A percentile compares a stretch with the other conserved stretches of the same genome.
Evolutionary conservation across 2,113 vertebrate genomes (phyloP).

Genomic region (Agelaius tricolor): DNA sequence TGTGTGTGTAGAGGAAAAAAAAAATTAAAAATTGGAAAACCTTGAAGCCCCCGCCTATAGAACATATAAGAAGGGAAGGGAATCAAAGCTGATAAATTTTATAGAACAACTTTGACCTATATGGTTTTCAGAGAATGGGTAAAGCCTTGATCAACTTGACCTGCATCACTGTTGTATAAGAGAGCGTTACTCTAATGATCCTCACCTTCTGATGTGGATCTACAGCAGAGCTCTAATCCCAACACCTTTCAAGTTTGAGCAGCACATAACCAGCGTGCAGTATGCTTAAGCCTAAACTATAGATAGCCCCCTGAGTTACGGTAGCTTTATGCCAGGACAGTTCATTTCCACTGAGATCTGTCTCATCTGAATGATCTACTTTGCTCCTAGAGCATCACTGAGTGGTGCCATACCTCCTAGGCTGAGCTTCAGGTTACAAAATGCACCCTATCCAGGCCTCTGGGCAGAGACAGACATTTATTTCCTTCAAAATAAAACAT

Average conservation of each 20-base stretch:
- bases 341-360: neutral
- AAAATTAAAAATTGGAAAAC: neutral
- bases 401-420: neutral
- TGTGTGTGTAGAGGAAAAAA: neutral
- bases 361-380: neutral
- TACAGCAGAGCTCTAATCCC: constrained; percentile 48
- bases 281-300: constrained; percentile 21
- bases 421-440: neutral
- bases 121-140: constrained; percentile 14
- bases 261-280: neutral
- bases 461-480: neutral
- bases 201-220: constrained; percentile 24
- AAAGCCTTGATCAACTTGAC: constrained; percentile 46
- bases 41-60: neutral
- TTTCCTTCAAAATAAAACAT: neutral
- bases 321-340: neutral
- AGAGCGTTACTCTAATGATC: constrained; percentile 17
- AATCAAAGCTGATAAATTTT: constrained; percentile 34
- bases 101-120: constrained; percentile 18
- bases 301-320: neutral
- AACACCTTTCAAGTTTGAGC: constrained; percentile 42
- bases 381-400: neutral
- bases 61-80: neutral
- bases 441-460: neutral
- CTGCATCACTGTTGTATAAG: constrained; percentile 16